Conservation (phyloP, 2,113 vertebrate genomes). For the Notiomystis cincta region DNA sequence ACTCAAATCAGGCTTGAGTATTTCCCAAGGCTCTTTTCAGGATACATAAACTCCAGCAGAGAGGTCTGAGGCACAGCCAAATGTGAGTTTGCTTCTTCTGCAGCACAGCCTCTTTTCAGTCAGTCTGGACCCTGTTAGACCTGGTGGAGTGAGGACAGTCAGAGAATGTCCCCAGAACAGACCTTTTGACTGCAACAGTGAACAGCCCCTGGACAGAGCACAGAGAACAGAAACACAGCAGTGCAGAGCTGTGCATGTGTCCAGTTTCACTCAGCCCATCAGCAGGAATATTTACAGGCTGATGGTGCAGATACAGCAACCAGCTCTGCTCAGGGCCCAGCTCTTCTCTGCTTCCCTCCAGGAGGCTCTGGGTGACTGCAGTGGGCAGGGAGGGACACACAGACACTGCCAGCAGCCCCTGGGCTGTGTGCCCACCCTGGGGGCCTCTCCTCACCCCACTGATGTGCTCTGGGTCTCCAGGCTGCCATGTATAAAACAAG, state of each 20-base stretch:
- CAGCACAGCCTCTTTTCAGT: not conserved
- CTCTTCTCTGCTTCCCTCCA: not conserved
- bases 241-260: accelerated
- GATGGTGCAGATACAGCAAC: not conserved
- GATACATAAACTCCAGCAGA: not conserved
- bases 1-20: not conserved
- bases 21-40: not conserved
- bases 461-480: too few species aligned
- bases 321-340: accelerated
- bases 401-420: not conserved
- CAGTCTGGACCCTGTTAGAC: accelerated
- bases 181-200: not conserved
- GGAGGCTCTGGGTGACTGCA: not conserved
- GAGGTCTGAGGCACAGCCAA: not conserved
- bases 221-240: accelerated
- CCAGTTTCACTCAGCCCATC: not conserved
- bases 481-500: not conserved
- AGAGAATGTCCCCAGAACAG: not conserved
- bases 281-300: not conserved
- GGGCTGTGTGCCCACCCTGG: not conserved
- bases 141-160: not conserved
- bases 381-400: accelerated
- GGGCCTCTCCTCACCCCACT: accelerated
- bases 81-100: not conserved
- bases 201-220: not conserved